Evolutionary conservation across 2,888 invertebrate genomes (phyloP).

Genomic region (Nesidiocoris tenuis): DNA sequence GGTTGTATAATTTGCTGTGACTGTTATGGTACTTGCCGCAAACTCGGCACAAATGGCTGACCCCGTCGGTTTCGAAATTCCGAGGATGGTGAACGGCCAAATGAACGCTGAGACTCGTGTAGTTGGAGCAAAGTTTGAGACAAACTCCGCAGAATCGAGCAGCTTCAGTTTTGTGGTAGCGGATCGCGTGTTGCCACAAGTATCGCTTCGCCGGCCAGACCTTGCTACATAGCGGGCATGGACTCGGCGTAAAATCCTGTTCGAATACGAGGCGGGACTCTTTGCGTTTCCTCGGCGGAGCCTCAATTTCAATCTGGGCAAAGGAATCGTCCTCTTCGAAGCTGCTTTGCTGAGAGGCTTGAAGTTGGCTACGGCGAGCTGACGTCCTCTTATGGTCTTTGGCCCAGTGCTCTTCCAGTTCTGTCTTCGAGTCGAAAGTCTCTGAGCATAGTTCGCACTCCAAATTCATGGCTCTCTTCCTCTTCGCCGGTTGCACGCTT

Average conservation of each 20-base stretch:
- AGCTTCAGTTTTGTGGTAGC: conserved; percentile 61
- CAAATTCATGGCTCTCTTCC: conserved; percentile 22
- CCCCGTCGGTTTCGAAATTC: conserved; percentile 58
- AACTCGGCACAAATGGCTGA: conserved; percentile 61
- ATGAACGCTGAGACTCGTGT: conserved; percentile 58
- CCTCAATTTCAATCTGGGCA: conserved; percentile 36
- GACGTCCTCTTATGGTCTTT: conserved; percentile 45
- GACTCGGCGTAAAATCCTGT: conserved; percentile 55
- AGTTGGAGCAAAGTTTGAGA: conserved; percentile 59
- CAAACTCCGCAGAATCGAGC: conserved; percentile 64
- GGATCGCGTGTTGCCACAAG: conserved; percentile 62
- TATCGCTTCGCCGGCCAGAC: conserved; percentile 64
- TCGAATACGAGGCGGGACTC: conserved; percentile 46
- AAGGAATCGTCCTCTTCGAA: not conserved
- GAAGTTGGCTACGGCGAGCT: not conserved
- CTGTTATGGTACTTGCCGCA: conserved; percentile 62
- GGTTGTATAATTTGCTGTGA: conserved; percentile 59
- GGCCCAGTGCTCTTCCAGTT: conserved; percentile 48
- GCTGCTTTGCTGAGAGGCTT: not conserved
- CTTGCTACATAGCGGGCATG: conserved; percentile 62
- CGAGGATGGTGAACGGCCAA: conserved; percentile 57
- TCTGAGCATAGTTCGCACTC: conserved; percentile 42
- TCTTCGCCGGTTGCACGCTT: conserved; percentile 38
- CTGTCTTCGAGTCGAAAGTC: conserved; percentile 43
- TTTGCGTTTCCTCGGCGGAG: conserved; percentile 19